These are phyloP conservation scores for Corythornis vintsioides DNA, from an alignment of 2,113 vertebrate genomes.

Conservation along the genomic window DNA sequence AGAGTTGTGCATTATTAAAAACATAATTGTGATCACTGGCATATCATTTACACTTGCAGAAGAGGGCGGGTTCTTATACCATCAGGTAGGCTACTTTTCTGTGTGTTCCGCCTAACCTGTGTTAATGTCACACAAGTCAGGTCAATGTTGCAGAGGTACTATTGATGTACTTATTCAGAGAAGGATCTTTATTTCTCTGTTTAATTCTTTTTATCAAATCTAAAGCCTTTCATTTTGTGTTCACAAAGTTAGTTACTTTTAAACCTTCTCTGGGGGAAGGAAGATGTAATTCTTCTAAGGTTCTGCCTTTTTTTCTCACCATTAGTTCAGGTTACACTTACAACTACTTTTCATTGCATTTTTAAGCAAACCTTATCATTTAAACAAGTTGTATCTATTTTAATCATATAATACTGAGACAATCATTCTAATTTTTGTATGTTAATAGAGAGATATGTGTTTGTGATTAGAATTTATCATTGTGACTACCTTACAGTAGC, in stretches of 20 bases:
- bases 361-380: neutral
- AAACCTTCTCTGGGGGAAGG: neutral
- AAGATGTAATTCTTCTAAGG: neutral
- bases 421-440: neutral
- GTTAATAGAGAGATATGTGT: neutral
- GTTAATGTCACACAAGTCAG: conserved; percentile 1
- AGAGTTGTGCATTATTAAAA: conserved; percentile 47
- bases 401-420: neutral
- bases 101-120: neutral
- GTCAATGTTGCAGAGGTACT: neutral
- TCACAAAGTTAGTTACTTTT: neutral
- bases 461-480: neutral
- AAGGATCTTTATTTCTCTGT: neutral
- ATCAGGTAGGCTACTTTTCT: neutral
- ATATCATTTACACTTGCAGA: conserved; percentile 10
- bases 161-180: neutral
- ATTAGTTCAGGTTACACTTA: neutral
- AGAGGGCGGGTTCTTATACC: conserved; percentile 7
- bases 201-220: neutral
- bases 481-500: neutral
- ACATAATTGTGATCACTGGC: neutral
- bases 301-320: neutral
- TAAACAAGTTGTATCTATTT: neutral
- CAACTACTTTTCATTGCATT: neutral
- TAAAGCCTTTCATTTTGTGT: neutral